Base-by-base conservation (phyloP, 2,888 invertebrate genomes). In the Aelia acuminata region DNA sequence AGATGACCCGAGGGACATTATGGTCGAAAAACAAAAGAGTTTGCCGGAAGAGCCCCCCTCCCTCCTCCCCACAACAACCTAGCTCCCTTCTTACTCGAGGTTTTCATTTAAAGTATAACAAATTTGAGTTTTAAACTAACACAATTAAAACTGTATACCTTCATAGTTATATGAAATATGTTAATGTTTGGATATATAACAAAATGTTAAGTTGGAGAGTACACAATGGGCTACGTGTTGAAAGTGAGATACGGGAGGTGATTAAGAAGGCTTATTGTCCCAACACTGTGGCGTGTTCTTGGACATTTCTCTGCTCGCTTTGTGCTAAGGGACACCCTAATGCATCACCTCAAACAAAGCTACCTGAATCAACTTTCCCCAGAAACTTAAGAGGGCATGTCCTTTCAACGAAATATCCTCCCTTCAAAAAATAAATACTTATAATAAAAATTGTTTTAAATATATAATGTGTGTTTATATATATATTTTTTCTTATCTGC, bases 331-430 rank as follows among this genome's bases (percentile, higher is more conserved):
- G 86, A 22, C 57, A 26, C 86, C 43, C 57, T 80, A 47, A 89
- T 89, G 87, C 89, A 89, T 89, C 88, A 89, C 87, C 50, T 49
- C 88, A 88, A 88, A 89, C 88, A 89, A 89, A 89, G 89, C 89
- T 89, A 87, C 88, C 88, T 87, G 88, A 89, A 85, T 89, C 89
- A 89, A 89, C 89, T 85, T 88, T 88, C 86, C 48, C 86, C 4
- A 39, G 39, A 39, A 86, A 86, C 86, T 86, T 84, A 84, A 39
- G 47, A 84, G 47, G 26, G 48, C 26, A 84, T 26, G 26, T 47
- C 84, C 48, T 47, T 84, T 48, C 84, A 84, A 48, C 84, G 47
- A 48, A 84, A 84, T 26, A 84, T 22, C 84, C 43, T 47, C 47
- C 47, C 1, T 35, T 1, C 35, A 75, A 75, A 75, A 70, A 75